phyloP scores from a whole-genome alignment of 2,797 vertebrate genomes.

The Aeoliscus strigatus region DNA sequence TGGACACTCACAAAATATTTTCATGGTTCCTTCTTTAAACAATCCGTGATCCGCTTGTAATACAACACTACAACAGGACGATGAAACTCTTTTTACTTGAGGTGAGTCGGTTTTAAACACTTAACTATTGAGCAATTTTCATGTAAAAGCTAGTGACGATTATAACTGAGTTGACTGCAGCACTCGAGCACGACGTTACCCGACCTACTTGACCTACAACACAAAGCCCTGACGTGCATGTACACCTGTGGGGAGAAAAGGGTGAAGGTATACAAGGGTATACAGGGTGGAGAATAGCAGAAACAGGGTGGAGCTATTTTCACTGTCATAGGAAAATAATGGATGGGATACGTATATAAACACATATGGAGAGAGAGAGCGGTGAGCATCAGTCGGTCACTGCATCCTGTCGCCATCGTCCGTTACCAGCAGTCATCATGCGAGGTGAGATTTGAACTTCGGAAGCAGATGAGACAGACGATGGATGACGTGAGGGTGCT shows the following conservation, averaged over 20 bases:
- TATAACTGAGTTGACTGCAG: too few species aligned
- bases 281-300: neutral
- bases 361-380: too few species aligned
- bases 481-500: too few species aligned
- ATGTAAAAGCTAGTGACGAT: too few species aligned
- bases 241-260: neutral
- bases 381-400: constrained; percentile 2
- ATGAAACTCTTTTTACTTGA: too few species aligned
- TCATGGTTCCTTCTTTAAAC: neutral
- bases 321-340: neutral
- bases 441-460: constrained; percentile 50
- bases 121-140: too few species aligned
- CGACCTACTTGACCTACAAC: constrained; percentile 43
- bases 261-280: neutral
- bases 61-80: constrained; percentile 39
- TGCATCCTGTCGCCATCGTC: constrained; percentile 8
- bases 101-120: too few species aligned
- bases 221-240: constrained; percentile 20
- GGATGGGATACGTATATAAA: constrained; percentile 5
- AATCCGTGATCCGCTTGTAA: constrained; percentile 8
- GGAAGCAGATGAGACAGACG: neutral
- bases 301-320: constrained; percentile 25
- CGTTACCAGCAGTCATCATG: constrained; percentile 43
- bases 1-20: neutral
- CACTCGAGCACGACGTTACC: constrained; percentile 29